Conservation (phyloP, 1,140 invertebrate genomes). For the Listronotus bonariensis region DNA sequence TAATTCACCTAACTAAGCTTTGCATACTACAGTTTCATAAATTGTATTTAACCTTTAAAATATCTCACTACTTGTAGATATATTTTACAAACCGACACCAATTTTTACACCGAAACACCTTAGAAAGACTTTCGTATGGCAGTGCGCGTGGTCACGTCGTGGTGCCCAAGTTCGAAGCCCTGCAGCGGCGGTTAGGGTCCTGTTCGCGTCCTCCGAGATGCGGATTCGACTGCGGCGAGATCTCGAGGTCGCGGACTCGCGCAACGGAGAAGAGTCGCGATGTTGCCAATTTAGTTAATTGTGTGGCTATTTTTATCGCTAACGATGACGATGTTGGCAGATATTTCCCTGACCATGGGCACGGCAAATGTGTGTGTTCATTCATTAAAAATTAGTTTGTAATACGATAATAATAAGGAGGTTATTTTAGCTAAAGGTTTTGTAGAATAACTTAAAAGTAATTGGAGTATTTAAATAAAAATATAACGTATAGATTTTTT, state of each 20-base stretch:
- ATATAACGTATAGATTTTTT: no score
- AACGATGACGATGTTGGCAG: background rate
- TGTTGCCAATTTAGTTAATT: background rate
- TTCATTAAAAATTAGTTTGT: slow-evolving; percentile 6
- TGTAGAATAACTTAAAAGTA: no score
- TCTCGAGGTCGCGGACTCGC: slow-evolving; percentile 24
- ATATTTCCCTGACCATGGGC: slow-evolving; percentile 9
- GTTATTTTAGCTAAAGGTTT: background rate
- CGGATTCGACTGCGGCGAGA: slow-evolving; percentile 24
- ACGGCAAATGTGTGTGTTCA: slow-evolving; percentile 4
- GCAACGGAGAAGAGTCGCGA: slow-evolving; percentile 5
- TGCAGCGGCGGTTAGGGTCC: slow-evolving; percentile 10
- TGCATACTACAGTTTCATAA: no score
- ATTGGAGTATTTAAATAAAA: no score
- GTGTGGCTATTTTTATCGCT: slow-evolving; percentile 2
- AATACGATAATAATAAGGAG: background rate
- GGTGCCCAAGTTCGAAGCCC: slow-evolving; percentile 13
- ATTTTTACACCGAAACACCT: no score
- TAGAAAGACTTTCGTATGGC: background rate
- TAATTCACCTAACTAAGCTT: no score
- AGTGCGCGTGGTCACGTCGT: slow-evolving; percentile 5
- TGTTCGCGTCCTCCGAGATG: slow-evolving; percentile 18
- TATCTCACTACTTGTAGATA: no score
- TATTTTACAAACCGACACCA: no score
- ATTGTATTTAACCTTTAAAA: no score